Evolutionary conservation across 2,113 vertebrate genomes (phyloP).

Genomic region (Plectropomus leopardus): DNA sequence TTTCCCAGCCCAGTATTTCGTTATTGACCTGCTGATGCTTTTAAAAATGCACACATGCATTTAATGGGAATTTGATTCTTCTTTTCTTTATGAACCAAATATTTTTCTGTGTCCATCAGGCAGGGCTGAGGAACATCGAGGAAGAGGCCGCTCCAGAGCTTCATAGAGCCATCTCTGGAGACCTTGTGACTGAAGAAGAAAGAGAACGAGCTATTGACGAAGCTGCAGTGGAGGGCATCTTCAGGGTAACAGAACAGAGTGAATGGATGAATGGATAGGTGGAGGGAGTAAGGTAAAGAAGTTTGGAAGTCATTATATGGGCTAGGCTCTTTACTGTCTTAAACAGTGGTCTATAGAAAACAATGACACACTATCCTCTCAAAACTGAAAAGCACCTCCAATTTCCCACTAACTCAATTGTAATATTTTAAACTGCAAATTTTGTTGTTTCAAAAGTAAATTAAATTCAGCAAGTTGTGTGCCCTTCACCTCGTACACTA

Average conservation of each 20-base stretch:
- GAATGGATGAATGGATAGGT: not conserved
- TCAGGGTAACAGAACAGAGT: slow-evolving; percentile 61
- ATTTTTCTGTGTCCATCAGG: slow-evolving; percentile 76
- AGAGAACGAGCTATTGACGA: slow-evolving; percentile 90
- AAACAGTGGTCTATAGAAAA: too few relatives aligned
- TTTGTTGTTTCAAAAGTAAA: not conserved
- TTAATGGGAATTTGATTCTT: not conserved
- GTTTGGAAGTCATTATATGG: not conserved
- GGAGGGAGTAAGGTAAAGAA: not conserved
- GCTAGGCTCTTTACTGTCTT: too few relatives aligned
- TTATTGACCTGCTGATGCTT: not conserved
- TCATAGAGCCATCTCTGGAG: slow-evolving; percentile 92
- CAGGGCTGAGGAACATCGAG: slow-evolving; percentile 92
- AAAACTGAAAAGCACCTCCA: not conserved
- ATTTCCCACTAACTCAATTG: not conserved
- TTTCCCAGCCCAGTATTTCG: too few relatives aligned
- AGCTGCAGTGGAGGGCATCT: slow-evolving; percentile 88
- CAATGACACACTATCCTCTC: too few relatives aligned
- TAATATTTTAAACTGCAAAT: not conserved
- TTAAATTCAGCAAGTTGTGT: too few relatives aligned
- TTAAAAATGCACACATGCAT: too few relatives aligned
- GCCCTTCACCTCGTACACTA: too few relatives aligned
- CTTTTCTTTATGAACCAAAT: not conserved
- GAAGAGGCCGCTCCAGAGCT: slow-evolving; percentile 91
- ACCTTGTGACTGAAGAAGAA: slow-evolving; percentile 91